A percentile compares a stretch with the other conserved stretches of the same genome.
Evolutionary conservation across 1,140 invertebrate species (phyloP).

Genomic region (Diorhabda carinulata): DNA sequence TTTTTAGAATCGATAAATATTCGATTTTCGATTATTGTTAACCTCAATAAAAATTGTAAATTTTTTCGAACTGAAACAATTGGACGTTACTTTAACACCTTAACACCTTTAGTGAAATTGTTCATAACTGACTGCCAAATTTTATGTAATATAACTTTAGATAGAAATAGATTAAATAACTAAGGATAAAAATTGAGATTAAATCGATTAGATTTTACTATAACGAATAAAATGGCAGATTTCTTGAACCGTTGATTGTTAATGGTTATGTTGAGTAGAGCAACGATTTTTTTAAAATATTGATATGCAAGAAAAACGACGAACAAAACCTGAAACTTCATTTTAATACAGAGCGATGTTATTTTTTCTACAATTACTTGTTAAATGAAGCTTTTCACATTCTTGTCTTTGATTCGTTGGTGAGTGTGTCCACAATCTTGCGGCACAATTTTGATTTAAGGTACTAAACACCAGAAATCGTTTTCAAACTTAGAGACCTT

Average conservation of each 20-base stretch:
- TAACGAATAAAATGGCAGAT: neutral
- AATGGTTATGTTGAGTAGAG: neutral
- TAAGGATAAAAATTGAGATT: constrained; percentile 20
- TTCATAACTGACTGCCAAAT: constrained; percentile 23
- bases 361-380: too few relatives aligned
- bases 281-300: neutral
- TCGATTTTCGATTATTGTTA: neutral
- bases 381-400: too few relatives aligned
- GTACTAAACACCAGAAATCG: too few relatives aligned
- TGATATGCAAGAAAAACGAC: too few relatives aligned
- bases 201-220: neutral
- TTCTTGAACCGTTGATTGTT: neutral
- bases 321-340: too few relatives aligned
- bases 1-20: neutral
- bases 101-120: neutral
- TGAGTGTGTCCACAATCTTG: too few relatives aligned
- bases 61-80: constrained; percentile 9
- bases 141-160: constrained; percentile 20
- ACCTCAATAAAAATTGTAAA: constrained; percentile 5
- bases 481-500: too few relatives aligned
- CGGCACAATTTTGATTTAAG: too few relatives aligned
- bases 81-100: neutral
- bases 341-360: too few relatives aligned
- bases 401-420: too few relatives aligned
- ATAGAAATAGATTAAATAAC: constrained; percentile 8